Percentiles rank a stretch among this genome's conserved stretches.
Conservation (phyloP, 2,888 invertebrate species). For the Drosophila phalerata region DNA sequence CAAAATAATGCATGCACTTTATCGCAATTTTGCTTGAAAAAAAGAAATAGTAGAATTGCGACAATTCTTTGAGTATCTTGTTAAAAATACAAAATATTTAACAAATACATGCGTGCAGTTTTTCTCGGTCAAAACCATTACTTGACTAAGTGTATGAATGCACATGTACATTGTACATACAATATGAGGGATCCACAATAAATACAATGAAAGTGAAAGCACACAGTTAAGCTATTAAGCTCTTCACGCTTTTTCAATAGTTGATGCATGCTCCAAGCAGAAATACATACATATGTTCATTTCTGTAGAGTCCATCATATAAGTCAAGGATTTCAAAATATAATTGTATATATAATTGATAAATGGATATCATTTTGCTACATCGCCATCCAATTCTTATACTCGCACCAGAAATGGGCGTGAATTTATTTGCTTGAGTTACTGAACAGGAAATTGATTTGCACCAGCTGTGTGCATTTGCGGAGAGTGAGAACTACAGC, state of each 20-base stretch:
- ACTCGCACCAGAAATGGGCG: neutral
- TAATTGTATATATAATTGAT: neutral
- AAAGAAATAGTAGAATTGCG: too few species aligned
- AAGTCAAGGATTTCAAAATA: too few species aligned
- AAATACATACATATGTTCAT: neutral
- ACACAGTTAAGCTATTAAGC: conserved; percentile 29
- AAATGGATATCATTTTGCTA: neutral
- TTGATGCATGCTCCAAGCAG: neutral
- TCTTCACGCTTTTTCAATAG: conserved; percentile 13
- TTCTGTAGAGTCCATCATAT: neutral
- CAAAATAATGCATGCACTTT: neutral
- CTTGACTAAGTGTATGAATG: neutral
- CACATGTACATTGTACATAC: neutral
- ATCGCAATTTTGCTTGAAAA: too few species aligned
- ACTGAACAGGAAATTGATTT: conserved; percentile 11
- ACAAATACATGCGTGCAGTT: too few species aligned
- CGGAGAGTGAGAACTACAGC: neutral
- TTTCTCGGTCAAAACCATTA: neutral
- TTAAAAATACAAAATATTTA: too few species aligned
- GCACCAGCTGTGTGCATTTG: conserved; percentile 4
- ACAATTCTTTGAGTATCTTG: too few species aligned
- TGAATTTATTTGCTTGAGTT: neutral
- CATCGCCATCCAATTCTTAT: neutral
- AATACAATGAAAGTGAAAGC: conserved; percentile 51
- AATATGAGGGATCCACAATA: conserved; percentile 2